Conservation (phyloP, 92 coral and sea anemone species). For the Pocillopora grandis region DNA sequence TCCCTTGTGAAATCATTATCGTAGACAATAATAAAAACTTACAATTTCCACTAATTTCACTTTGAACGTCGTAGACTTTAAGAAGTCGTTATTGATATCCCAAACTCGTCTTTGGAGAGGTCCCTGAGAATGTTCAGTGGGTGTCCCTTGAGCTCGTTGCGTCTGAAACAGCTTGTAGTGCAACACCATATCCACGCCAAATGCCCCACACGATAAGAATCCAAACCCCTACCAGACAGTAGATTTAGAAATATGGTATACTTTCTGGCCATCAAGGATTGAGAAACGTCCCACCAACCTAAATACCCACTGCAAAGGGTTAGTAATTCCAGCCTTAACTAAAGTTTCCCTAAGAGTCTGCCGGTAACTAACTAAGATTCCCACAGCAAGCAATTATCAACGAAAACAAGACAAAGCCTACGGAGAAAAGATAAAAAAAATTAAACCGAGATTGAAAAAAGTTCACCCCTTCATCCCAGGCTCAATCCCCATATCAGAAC, state of each 20-base stretch:
- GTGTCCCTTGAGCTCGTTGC: slow-evolving; percentile 20
- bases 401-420: slow-evolving; percentile 5
- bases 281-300: too few species aligned
- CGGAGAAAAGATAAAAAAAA: neutral
- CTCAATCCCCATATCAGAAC: too few species aligned
- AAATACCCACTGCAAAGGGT: too few species aligned
- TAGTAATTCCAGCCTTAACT: too few species aligned
- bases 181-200: slow-evolving; percentile 34
- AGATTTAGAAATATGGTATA: too few species aligned
- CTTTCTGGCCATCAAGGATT: too few species aligned
- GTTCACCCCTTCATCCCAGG: too few species aligned
- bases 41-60: slow-evolving; percentile 38
- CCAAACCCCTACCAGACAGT: slow-evolving; percentile 49
- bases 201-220: slow-evolving; percentile 37
- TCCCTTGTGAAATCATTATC: too few species aligned
- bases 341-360: too few species aligned
- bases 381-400: slow-evolving; percentile 24
- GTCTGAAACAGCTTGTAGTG: slow-evolving; percentile 22
- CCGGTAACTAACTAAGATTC: neutral
- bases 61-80: neutral
- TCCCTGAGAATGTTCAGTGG: slow-evolving; percentile 1
- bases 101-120: slow-evolving; percentile 17
- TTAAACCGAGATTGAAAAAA: too few species aligned
- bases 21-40: neutral
- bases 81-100: slow-evolving; percentile 13